Evolutionary conservation across 2,113 vertebrate genomes (phyloP).

Genomic region (Rhizomys pruinosus): DNA sequence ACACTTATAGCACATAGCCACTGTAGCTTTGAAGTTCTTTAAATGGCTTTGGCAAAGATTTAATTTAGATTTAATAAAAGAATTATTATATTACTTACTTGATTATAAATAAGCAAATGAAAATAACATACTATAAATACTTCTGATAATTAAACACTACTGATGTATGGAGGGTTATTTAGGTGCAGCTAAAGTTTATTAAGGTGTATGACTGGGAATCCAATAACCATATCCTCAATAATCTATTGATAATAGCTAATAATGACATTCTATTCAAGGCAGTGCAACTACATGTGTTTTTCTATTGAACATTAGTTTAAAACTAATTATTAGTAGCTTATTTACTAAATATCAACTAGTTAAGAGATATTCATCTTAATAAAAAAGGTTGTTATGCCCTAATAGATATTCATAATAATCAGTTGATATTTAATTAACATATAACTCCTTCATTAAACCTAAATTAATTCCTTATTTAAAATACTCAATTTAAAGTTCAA

Average conservation of each 20-base stretch:
- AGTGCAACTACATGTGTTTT: conserved; percentile 80
- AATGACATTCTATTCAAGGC: conserved; percentile 70
- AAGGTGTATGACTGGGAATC: conserved; percentile 74
- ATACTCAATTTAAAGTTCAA: conserved; percentile 82
- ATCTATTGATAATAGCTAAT: conserved; percentile 74
- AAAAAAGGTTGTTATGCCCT: conserved; percentile 85
- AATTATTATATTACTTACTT: conserved; percentile 80
- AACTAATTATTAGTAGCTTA: conserved; percentile 85
- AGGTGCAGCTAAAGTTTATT: conserved; percentile 70
- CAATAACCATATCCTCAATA: conserved; percentile 69
- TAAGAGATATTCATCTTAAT: conserved; percentile 87
- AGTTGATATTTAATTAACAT: conserved; percentile 88
- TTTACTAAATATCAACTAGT: conserved; percentile 86
- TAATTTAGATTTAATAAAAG: conserved; percentile 81
- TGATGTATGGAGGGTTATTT: conserved; percentile 69
- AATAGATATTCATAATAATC: conserved; percentile 88
- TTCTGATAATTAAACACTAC: conserved; percentile 80
- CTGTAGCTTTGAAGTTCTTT: conserved; percentile 53
- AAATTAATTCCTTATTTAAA: conserved; percentile 86
- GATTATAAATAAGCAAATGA: conserved; percentile 80
- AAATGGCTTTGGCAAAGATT: conserved; percentile 74
- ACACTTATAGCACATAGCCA: conserved; percentile 67
- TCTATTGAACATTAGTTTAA: conserved; percentile 77
- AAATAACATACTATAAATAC: conserved; percentile 78
- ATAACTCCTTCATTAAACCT: conserved; percentile 87